Evolutionary conservation across 2,113 vertebrate species (phyloP), one percentile per base, ranked within the genome.

Genomic region (Platysternon megacephalum): DNA sequence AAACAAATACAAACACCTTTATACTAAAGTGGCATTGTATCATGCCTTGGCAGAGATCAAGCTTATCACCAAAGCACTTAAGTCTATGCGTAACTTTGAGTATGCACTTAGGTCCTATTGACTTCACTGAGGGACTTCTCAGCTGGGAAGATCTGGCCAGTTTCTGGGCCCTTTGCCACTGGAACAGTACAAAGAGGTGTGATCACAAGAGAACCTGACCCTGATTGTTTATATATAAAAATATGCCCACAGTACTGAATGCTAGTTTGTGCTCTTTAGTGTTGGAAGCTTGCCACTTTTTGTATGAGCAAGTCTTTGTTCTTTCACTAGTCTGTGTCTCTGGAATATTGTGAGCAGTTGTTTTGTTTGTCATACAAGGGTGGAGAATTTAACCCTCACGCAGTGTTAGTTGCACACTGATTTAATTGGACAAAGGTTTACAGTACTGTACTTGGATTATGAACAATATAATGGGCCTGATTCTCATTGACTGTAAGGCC

Each of bases 341-440:
- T 94, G 96, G 91, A 97, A 97, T 95, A 94, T 74, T 86, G 1
- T 91, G 95, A 96, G 91, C 91, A 86, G 93, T 96, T 97, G 95
- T 97, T 97, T 95, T 95, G 87, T 97, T 97, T 97, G 94, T 94
- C 5, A 1, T 55, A 26, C 80, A 89, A 0, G 89, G 95, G 96
- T 95, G 96, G 96, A 95, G 96, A 72, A 87, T 89, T 35, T 68
- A 80, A 78, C 44, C 93, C 83, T 86, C 95, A n/a, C 14, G 8
- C 19, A 17, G 8, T n/a, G 35, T 19, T 68, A 68, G 32, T 13
- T 68, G 65, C 65, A 68, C 35, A 35, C 35, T 19, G 35, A 68
- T 68, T 68, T 97, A 89, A 95, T 86, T 86, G 93, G 84, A 83
- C 78, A 96, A 95, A 94, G 92, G 91, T 92, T 96, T 96, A 86